Base-by-base conservation (phyloP, 2,113 vertebrate genomes). In the Casuarius casuarius region DNA sequence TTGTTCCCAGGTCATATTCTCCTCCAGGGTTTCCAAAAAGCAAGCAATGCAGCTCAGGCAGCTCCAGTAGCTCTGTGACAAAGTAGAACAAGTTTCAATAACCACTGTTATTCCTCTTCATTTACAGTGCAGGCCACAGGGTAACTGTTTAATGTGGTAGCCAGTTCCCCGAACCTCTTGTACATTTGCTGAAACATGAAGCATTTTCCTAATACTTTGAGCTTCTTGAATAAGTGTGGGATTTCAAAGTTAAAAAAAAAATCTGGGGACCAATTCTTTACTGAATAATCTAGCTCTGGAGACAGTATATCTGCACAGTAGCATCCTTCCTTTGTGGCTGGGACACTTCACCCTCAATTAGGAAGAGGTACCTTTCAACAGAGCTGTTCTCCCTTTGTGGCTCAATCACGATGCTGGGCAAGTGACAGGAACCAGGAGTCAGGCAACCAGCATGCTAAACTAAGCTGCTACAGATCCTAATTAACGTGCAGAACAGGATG, bases 1-100 rank as follows among this genome's bases (percentile, higher is more conserved):
- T 94, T 96, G 74, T 95, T 97, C 96, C 68, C 77, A 90, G 95
- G 88, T 94, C 91, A 91, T 92, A 97, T 97, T 97, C 87, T 97
- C 89, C 95, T 96, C 94, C 73, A 91, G 88, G 89, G 84, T 95
- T 97, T 97, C 87, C 76, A 95, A 94, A 97, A 94, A 91, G 52
- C 89, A 95, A 97, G 92, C 92, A 94, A 74, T 54, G 76, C 26
- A 92, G 66, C 58, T 97, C 89, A 84, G 94, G 84, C 71, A 89
- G 62, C 76, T 90, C 63, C 40, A 71, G 91, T 72, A 77, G 73
- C 88, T 95, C 66, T 93, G 80, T 94, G 95, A 96, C 82, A 91
- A 95, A 96, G 87, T 92, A 86, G 67, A 94, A 52, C 70, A 87
- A 84, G 73, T 95, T 92, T 97, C 95, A 90, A 73, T 92, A 95